phyloP scores from a whole-genome alignment of 1,140 invertebrate genomes.

The Micrasema minimum region DNA sequence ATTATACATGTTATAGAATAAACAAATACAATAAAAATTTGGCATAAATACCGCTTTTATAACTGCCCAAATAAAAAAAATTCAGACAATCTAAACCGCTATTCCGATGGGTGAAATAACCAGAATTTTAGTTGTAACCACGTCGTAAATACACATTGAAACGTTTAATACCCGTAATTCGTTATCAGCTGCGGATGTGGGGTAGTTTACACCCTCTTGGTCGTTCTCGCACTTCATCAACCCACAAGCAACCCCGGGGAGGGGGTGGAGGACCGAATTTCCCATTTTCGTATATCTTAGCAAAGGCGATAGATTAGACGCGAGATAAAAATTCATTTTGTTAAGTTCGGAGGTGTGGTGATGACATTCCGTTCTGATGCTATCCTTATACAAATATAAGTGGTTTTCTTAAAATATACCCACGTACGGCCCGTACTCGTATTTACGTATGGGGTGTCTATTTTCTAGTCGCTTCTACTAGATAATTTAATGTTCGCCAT shows the following conservation, averaged over 20 bases:
- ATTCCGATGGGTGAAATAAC: not conserved
- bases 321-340: constrained; percentile 53
- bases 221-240: constrained; percentile 33
- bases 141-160: constrained; percentile 55
- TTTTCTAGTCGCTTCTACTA: too few relatives aligned
- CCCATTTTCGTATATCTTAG: constrained; percentile 44
- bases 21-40: too few relatives aligned
- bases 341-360: constrained; percentile 47
- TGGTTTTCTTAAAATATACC: constrained; percentile 2
- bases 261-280: constrained; percentile 28
- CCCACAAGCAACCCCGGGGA: constrained; percentile 4
- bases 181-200: constrained; percentile 60
- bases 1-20: too few relatives aligned
- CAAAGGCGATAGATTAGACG: constrained; percentile 51
- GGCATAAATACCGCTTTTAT: too few relatives aligned
- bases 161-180: constrained; percentile 68
- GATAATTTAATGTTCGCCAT: too few relatives aligned
- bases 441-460: too few relatives aligned
- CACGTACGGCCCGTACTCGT: not conserved
- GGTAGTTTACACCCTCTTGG: constrained; percentile 22
- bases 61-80: too few relatives aligned
- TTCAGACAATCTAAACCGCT: too few relatives aligned
- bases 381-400: constrained; percentile 9
- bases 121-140: constrained; percentile 18
- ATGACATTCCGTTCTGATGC: constrained; percentile 7